Base-by-base conservation (phyloP, 2,888 invertebrate genomes). In the Carcina quercana region DNA sequence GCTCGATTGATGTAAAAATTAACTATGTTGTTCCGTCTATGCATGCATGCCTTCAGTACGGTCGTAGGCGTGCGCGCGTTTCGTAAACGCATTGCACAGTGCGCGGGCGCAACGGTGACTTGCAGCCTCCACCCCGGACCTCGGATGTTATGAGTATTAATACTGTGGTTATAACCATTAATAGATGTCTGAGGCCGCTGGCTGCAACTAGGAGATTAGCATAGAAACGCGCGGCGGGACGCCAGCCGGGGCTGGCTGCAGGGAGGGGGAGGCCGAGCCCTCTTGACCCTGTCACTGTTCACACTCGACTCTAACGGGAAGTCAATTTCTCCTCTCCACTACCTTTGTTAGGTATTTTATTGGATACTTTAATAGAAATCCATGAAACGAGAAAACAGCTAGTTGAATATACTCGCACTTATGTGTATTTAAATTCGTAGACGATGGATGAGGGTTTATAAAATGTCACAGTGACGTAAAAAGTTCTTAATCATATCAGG, bases 271-370 rank as follows among this genome's bases (percentile, higher is more conserved):
- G 72, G 69, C 66, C 67, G 57, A 65, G 73, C 72, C 78, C 76
- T 74, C 62, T 70, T 76, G 82, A 79, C 79, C 80, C 76, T 74
- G 70, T 79, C 79, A 68, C 67, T 63, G 67, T 65, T 66, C 67
- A 65, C 71, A 69, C 69, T 72, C 57, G 63, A 70, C 61, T 57
- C 63, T 80, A 80, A 80, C 79, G 79, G 78, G 71, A 79, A 67
- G 61, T 63, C 51, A 59, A 62, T 73, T 74, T 73, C 73, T 74
- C 69, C 58, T 53, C 45, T 50, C 54, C 51, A 40, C n/a, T n/a
- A 47, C 43, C 48, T 53, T 47, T 34, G 35, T 43, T 38, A 37
- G 37, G 42, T 46, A 50, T 33, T 30, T 35, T 35, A 35, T 35
- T 30, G 24, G 32, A 22, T 27, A 29, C 30, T 26, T 37, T 22